Conservation (phyloP, 2,888 invertebrate species). For the Priocnemis perturbator region DNA sequence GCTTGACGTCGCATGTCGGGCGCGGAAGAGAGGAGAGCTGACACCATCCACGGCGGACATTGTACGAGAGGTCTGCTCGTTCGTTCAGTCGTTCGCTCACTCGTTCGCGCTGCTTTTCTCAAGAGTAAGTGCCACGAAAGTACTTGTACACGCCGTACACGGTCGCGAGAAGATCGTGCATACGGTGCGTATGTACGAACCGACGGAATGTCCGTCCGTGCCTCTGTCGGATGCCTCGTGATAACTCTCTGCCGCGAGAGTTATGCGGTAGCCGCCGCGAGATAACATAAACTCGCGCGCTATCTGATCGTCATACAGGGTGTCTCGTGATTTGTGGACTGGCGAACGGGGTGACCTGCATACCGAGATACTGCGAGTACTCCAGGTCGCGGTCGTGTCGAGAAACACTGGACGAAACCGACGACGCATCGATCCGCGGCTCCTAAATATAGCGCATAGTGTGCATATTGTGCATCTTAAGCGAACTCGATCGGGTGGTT, state of each 20-base stretch:
- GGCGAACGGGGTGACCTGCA: constrained; percentile 58
- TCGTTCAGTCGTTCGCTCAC: constrained; percentile 4
- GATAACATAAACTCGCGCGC: constrained; percentile 61
- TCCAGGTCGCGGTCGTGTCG: constrained; percentile 3
- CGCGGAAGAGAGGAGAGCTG: background rate
- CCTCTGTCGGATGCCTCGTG: constrained; percentile 37
- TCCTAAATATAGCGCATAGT: background rate
- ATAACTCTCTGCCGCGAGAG: constrained; percentile 50
- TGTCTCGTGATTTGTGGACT: constrained; percentile 54
- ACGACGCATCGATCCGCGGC: background rate
- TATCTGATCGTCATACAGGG: constrained; percentile 59
- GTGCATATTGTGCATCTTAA: no score
- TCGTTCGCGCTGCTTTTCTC: constrained; percentile 3
- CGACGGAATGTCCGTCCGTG: constrained; percentile 40
- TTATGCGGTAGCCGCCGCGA: constrained; percentile 58
- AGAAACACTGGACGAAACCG: background rate
- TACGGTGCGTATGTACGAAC: constrained; percentile 13
- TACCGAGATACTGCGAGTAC: constrained; percentile 50
- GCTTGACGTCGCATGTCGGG: no score
- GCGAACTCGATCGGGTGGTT: no score
- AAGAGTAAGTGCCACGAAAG: constrained; percentile 36
- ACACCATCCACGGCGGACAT: background rate
- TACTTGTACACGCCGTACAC: constrained; percentile 16
- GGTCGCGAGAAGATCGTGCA: constrained; percentile 18
- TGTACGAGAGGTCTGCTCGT: background rate